Evolutionary conservation across 2,888 invertebrate genomes (phyloP).

Genomic region (Seira musarum): DNA sequence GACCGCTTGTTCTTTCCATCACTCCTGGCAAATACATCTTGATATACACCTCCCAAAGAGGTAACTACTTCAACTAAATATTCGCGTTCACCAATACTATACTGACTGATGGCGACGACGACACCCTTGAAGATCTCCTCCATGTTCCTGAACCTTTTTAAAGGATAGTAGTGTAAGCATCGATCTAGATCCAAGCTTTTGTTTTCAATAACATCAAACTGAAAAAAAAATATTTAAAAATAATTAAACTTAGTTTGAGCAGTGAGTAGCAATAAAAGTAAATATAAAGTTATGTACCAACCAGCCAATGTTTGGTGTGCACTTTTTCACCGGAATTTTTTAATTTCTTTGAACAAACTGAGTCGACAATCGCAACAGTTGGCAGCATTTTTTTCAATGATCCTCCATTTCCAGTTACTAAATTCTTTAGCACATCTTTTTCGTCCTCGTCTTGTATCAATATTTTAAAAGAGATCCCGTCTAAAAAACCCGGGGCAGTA

Average conservation of each 20-base stretch:
- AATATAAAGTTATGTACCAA: constrained; percentile 34
- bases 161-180: constrained; percentile 50
- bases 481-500: constrained; percentile 2
- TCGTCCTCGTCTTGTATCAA: neutral
- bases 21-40: constrained; percentile 80
- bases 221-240: constrained; percentile 16
- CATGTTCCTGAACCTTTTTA: constrained; percentile 20
- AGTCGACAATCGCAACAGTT: constrained; percentile 48
- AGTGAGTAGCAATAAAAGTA: too few relatives aligned
- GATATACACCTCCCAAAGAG: constrained; percentile 82
- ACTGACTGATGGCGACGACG: constrained; percentile 86
- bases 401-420: constrained; percentile 43
- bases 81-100: constrained; percentile 81
- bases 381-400: constrained; percentile 26
- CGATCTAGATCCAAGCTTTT: constrained; percentile 40
- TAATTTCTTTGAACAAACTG: constrained; percentile 14
- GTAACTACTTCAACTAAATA: constrained; percentile 82
- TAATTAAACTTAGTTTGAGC: too few relatives aligned
- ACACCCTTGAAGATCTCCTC: constrained; percentile 76
- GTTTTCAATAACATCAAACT: constrained; percentile 60
- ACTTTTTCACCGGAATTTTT: neutral
- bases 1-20: constrained; percentile 76
- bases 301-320: constrained; percentile 66
- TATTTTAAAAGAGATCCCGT: constrained; percentile 32
- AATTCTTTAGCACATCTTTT: constrained; percentile 26